Evolutionary conservation across 2,888 invertebrate genomes (phyloP).

Genomic region (Aphodius granarius): DNA sequence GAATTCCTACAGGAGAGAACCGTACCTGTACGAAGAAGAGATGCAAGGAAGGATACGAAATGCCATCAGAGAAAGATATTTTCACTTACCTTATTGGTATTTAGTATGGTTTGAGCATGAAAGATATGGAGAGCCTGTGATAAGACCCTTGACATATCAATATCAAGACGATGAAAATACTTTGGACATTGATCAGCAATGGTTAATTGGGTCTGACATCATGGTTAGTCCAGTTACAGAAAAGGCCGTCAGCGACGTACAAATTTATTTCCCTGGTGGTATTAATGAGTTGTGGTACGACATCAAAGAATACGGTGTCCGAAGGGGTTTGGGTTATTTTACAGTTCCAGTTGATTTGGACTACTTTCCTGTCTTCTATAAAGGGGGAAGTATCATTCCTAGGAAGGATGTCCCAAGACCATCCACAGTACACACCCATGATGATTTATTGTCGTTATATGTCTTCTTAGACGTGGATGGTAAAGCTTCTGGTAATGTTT

Average conservation of each 20-base stretch:
- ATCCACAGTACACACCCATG: conserved; percentile 36
- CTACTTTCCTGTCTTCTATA: conserved; percentile 39
- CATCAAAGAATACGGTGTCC: conserved; percentile 46
- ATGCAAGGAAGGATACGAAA: conserved; percentile 58
- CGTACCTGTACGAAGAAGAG: conserved; percentile 82
- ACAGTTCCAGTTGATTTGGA: conserved; percentile 17
- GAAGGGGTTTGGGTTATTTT: neutral
- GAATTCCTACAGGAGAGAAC: conserved; percentile 90
- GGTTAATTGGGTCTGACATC: conserved; percentile 76
- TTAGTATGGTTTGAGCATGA: conserved; percentile 88
- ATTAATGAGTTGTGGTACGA: conserved; percentile 27
- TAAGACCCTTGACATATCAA: conserved; percentile 85
- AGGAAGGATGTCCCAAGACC: conserved; percentile 35
- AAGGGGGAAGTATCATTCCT: conserved; percentile 41
- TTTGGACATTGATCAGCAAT: conserved; percentile 78
- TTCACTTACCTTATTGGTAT: conserved; percentile 86
- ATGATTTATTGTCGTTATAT: conserved; percentile 38
- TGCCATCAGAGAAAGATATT: conserved; percentile 77
- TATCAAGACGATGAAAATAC: conserved; percentile 79
- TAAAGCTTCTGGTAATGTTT: conserved; percentile 74
- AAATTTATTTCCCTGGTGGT: conserved; percentile 83
- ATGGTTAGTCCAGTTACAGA: conserved; percentile 84
- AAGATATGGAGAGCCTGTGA: conserved; percentile 78
- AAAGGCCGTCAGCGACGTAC: conserved; percentile 68
- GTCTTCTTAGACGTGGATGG: conserved; percentile 52